Evolutionary conservation across 2,113 vertebrate species (phyloP).

Genomic region (Bujurquina vittata): DNA sequence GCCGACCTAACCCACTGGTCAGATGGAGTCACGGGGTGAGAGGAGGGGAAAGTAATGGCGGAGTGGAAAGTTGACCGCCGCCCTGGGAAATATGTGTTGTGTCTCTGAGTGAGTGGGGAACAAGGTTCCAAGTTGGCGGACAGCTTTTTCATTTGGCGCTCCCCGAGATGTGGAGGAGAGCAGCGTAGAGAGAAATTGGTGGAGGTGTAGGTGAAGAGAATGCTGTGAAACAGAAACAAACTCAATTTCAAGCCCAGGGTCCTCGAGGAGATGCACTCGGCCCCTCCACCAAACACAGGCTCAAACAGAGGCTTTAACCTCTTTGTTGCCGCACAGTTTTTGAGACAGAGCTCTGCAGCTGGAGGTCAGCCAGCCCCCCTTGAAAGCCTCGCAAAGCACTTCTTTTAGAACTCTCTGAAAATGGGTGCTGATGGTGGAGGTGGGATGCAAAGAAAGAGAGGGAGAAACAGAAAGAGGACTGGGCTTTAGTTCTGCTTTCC

Average conservation of each 20-base stretch:
- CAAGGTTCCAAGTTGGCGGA: constrained; percentile 42
- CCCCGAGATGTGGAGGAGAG: constrained; percentile 30
- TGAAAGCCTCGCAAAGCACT: background rate
- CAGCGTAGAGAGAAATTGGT: background rate
- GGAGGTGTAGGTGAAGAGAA: constrained; percentile 36
- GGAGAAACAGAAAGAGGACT: background rate
- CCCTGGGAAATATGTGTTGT: constrained; percentile 67
- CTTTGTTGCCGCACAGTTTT: background rate
- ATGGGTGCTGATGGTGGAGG: background rate
- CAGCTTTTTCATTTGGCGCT: constrained; percentile 66
- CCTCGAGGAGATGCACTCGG: constrained; percentile 47
- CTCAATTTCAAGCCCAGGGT: constrained; percentile 60
- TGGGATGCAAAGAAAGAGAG: background rate
- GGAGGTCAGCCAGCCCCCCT: constrained; percentile 1
- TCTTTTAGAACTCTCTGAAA: background rate
- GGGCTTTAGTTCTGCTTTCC: background rate
- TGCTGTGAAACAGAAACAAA: constrained; percentile 51
- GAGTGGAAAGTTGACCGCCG: constrained; percentile 53
- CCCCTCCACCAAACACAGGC: constrained; percentile 16
- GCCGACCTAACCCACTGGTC: constrained; percentile 19
- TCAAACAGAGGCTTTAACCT: constrained; percentile 22
- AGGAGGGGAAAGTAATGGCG: constrained; percentile 35
- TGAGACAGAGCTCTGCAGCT: background rate
- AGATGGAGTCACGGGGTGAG: constrained; percentile 19
- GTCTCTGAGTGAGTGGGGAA: constrained; percentile 52